A percentile compares a stretch with the other conserved stretches of the same genome.
Conservation (phyloP, 1,140 invertebrate genomes). For the Chymomyza costata region DNA sequence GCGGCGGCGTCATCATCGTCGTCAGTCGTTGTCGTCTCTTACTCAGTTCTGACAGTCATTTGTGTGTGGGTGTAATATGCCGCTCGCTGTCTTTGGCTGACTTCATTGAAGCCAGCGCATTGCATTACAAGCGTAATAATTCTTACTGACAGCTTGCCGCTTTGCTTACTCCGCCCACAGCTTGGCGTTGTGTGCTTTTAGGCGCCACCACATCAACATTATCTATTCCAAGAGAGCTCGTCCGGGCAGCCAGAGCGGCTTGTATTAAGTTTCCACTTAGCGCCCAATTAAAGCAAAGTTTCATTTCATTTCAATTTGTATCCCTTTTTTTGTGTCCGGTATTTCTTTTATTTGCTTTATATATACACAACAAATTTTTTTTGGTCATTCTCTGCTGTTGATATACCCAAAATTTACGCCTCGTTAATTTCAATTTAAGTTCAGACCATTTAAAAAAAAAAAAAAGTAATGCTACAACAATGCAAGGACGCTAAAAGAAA, state of each 20-base stretch:
- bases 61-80: conserved; percentile 37
- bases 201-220: neutral
- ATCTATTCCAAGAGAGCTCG: neutral
- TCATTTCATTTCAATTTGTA: conserved; percentile 33
- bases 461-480: conserved; percentile 10
- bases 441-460: conserved; percentile 64
- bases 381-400: conserved; percentile 25
- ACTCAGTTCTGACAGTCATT: too few relatives aligned
- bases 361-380: conserved; percentile 28
- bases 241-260: too few relatives aligned
- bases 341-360: conserved; percentile 11
- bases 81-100: neutral
- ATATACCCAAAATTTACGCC: conserved; percentile 61
- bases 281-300: conserved; percentile 63
- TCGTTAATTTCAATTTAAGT: conserved; percentile 74
- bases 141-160: conserved; percentile 58
- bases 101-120: conserved; percentile 32
- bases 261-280: conserved; percentile 53
- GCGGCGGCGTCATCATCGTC: conserved; percentile 14
- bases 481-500: conserved; percentile 5
- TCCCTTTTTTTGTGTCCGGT: conserved; percentile 26
- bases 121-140: conserved; percentile 70
- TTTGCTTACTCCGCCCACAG: neutral
- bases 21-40: too few relatives aligned
- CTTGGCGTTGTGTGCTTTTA: neutral